These are phyloP conservation scores for Goniozus legneri DNA, from an alignment of 1,140 invertebrate species.

Conservation along the genomic window DNA sequence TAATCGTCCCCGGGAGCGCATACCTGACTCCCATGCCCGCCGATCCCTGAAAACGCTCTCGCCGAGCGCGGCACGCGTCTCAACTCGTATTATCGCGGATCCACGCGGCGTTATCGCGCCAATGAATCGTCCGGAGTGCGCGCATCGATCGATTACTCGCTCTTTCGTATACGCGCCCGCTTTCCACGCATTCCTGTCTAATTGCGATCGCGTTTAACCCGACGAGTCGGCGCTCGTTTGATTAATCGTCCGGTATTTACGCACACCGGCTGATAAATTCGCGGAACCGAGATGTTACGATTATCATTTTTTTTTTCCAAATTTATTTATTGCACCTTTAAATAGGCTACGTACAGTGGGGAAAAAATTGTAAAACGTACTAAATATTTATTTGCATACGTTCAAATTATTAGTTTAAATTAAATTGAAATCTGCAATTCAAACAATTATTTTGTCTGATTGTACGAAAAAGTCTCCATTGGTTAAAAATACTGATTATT, in stretches of 20 bases:
- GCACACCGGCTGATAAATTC: conserved; percentile 25
- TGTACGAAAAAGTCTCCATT: too few relatives aligned
- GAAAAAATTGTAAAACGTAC: too few relatives aligned
- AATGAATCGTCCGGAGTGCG: conserved; percentile 8
- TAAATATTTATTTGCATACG: too few relatives aligned
- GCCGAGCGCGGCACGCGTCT: neutral
- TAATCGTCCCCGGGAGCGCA: neutral
- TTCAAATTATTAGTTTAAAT: too few relatives aligned
- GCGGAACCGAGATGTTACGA: too few relatives aligned
- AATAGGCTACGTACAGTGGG: too few relatives aligned
- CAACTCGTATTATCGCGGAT: conserved; percentile 3
- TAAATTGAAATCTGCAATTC: too few relatives aligned
- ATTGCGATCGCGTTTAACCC: conserved; percentile 23
- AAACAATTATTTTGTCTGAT: too few relatives aligned
- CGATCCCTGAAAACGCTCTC: neutral
- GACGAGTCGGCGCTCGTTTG: too few relatives aligned
- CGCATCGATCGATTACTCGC: conserved; percentile 12
- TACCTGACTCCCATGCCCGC: neutral
- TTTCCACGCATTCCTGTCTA: conserved; percentile 21
- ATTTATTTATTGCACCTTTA: too few relatives aligned
- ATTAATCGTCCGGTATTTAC: conserved; percentile 17
- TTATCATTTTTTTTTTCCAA: too few relatives aligned
- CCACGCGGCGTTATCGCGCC: conserved; percentile 2
- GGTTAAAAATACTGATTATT: too few relatives aligned
- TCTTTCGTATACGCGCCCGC: neutral